Base-by-base conservation (phyloP, 2,113 vertebrate genomes). In the Lonchura striata region DNA sequence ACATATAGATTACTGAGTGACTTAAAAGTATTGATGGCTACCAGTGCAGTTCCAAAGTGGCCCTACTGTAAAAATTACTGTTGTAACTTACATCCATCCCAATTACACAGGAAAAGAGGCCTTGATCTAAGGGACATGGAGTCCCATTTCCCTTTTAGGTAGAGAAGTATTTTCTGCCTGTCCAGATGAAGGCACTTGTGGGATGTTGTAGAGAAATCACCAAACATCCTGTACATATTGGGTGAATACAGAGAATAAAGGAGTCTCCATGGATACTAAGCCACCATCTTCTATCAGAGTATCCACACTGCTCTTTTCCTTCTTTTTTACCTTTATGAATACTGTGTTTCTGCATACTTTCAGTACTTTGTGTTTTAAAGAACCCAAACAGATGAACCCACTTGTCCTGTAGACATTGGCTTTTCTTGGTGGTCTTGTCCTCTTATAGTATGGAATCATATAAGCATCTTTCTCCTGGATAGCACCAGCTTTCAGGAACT, bases 231-330 rank as follows among this genome's bases (percentile, higher is more conserved):
- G 82, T 68, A 82, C 35, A 15, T 80, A 13, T 52, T 90, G 54
- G 64, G 71, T 74, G 87, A 81, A 81, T 56, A 49, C 50, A 89
- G 56, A 76, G 54, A 66, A 80, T 78, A 65, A 84, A 77, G 22
- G 71, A 71, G 18, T 95, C 79, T 90, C 90, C 90, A 88, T 92
- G 76, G 76, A 90, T 92, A 94, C 79, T 90, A 95, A 96, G 92
- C 80, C 94, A 88, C 79, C 71, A 86, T 77, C 60, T 95, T 88
- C 86, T 90, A 35, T 75, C 81, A 71, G 52, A 53, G 77, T 72
- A 76, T 30, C 39, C 35, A 56, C 68, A 63, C 35, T n/a, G 46
- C 56, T 88, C 46, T 56, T 80, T 83, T 69, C 59, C 90, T 80
- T 79, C 56, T 61, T 76, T 78, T 76, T 93, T 41, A 68, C 68